These are phyloP conservation scores for Atta cephalotes DNA, from an alignment of 1,140 invertebrate species.

Conservation along the genomic window DNA sequence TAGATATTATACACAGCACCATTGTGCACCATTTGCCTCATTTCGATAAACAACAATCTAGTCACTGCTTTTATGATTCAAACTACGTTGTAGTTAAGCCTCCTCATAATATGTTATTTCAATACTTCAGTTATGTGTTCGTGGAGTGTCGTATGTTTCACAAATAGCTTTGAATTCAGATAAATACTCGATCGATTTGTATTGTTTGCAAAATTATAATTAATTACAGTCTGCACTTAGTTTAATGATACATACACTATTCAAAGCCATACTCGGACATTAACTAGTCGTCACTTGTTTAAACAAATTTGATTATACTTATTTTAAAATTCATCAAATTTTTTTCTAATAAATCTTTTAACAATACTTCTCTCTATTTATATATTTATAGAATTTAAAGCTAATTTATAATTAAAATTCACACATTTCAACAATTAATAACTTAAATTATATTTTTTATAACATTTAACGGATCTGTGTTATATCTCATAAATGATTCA, in stretches of 20 bases:
- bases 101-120: conserved; percentile 14
- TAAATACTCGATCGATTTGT: background rate
- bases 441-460: background rate
- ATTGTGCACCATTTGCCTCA: background rate
- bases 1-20: background rate
- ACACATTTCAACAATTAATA: background rate
- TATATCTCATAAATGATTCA: background rate
- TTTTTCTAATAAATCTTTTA: background rate
- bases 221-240: background rate
- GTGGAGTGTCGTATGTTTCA: background rate
- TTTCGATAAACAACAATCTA: conserved; percentile 34
- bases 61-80: conserved; percentile 1
- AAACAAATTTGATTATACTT: background rate
- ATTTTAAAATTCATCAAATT: background rate
- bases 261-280: background rate
- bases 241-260: background rate
- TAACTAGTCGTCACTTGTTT: background rate
- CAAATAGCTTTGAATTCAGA: background rate
- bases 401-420: background rate
- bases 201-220: conserved; percentile 6
- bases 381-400: background rate
- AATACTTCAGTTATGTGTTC: background rate
- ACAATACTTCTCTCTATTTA: background rate
- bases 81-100: background rate
- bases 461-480: background rate